Evolutionary conservation across 1,140 invertebrate species (phyloP).

Genomic region (Zaprionus camerounensis): DNA sequence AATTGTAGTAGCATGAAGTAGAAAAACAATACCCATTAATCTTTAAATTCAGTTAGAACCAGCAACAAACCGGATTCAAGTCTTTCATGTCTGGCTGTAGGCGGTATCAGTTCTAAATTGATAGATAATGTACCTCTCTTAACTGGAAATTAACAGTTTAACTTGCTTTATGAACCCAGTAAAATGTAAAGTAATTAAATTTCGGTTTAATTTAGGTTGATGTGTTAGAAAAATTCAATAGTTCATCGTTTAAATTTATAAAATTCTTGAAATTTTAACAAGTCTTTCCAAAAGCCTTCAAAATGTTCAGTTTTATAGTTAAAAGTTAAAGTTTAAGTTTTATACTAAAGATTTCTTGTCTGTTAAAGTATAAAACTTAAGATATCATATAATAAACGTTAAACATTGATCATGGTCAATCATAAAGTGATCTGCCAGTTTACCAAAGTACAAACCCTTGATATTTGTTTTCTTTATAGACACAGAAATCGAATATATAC

Average conservation of each 20-base stretch:
- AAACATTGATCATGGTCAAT: too few relatives aligned
- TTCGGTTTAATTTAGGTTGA: not conserved
- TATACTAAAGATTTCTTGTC: too few relatives aligned
- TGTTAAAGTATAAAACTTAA: too few relatives aligned
- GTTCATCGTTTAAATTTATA: not conserved
- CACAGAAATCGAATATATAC: too few relatives aligned
- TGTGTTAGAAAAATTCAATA: too few relatives aligned
- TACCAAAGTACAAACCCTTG: too few relatives aligned
- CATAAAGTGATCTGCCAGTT: not conserved
- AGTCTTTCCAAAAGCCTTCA: not conserved
- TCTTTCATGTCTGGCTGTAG: not conserved
- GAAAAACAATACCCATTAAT: too few relatives aligned
- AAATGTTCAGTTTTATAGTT: too few relatives aligned
- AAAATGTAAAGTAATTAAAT: not conserved
- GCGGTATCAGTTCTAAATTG: not conserved
- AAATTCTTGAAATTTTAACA: too few relatives aligned
- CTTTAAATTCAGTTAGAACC: not conserved
- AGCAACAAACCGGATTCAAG: not conserved
- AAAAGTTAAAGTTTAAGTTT: too few relatives aligned
- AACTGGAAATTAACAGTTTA: not conserved
- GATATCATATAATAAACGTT: too few relatives aligned
- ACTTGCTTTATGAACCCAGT: not conserved
- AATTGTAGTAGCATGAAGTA: not conserved
- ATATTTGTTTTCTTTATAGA: too few relatives aligned
- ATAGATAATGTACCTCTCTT: not conserved